These are phyloP conservation scores for Sinodicranocentrus sp. DNA, from an alignment of 2,888 invertebrate genomes.

Conservation along the genomic window DNA sequence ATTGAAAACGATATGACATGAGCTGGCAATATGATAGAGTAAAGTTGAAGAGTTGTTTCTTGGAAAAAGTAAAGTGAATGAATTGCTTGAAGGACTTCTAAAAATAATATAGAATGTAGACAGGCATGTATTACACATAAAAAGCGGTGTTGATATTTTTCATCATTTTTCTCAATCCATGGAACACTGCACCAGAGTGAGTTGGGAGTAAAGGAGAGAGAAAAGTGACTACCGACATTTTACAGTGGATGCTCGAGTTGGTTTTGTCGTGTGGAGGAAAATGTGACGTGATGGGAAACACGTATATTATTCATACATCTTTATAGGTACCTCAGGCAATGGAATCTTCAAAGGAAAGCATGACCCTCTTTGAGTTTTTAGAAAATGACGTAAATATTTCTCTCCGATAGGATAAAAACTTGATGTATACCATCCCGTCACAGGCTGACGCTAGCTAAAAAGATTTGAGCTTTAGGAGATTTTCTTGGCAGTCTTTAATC, in stretches of 20 bases:
- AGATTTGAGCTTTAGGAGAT: neutral
- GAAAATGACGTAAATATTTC: too few species aligned
- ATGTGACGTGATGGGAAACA: conserved; percentile 15
- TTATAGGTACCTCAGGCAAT: too few species aligned
- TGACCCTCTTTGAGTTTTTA: too few species aligned
- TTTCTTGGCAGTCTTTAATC: conserved; percentile 27
- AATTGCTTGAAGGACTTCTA: conserved; percentile 67
- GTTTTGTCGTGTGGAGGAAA: too few species aligned
- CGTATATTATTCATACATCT: neutral
- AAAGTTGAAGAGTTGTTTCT: conserved; percentile 20
- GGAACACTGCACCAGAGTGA: conserved; percentile 14
- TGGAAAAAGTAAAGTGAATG: conserved; percentile 55
- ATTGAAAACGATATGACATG: conserved; percentile 65
- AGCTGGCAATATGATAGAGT: conserved; percentile 13
- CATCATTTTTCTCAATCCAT: conserved; percentile 48
- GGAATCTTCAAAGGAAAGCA: too few species aligned
- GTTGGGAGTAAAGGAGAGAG: neutral
- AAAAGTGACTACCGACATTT: too few species aligned
- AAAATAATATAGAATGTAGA: conserved; percentile 57
- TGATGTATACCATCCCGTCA: conserved; percentile 10
- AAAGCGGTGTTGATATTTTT: conserved; percentile 18
- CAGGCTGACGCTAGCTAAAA: conserved; percentile 5
- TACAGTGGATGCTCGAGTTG: too few species aligned
- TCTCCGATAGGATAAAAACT: too few species aligned
- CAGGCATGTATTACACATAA: conserved; percentile 15